Evolutionary conservation across 2,888 invertebrate genomes (phyloP), one percentile per base, ranked within the genome.

Genomic region (Anaspis maculata): DNA sequence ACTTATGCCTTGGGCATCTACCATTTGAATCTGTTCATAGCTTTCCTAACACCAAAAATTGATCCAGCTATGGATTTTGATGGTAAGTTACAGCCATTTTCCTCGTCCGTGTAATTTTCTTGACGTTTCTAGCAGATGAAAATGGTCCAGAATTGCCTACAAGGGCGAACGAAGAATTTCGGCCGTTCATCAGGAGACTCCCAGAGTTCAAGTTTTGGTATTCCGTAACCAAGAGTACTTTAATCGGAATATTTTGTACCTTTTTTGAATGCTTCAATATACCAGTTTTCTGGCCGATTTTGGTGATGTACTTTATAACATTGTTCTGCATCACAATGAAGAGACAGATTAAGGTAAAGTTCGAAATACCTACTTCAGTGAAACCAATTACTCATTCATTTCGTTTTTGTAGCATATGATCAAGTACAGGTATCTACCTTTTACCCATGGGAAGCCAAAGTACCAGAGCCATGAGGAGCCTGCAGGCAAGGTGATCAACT

Each of bases 191-290:
- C 64, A 69, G 83, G 47, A 77, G 98, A 54, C 70, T 99, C 61
- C 98, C 98, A 27, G 99, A 99, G 71, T 99, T 99, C 64, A 98
- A 99, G 68, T 99, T 99, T 69, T 97, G 97, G 97, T 83, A 96
- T 52, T 94, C 96, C 50, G 88, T 95, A 41, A 83, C 88, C 39
- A 95, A 94, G 65, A 94, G 96, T 51, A 92, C 96, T 22, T 50
- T 91, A 7, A 75, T 98, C 52, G 94, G 86, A 25, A 75, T 90
- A 59, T 69, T 80, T 49, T 95, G 94, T 70, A 98, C 98, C 39
- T 88, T 95, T 68, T 95, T 98, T 65, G 94, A 97, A 59, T 84
- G 87, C 55, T 94, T 97, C 69, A 95, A 99, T 74, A 86, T 99
- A 66, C 98, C 98, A 61, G 98, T 99, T 56, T 99, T 99, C 71